Percentiles rank a stretch among this genome's conserved stretches.
Conservation (phyloP, 2,113 vertebrate species). For the Neodon shergylaensis region DNA sequence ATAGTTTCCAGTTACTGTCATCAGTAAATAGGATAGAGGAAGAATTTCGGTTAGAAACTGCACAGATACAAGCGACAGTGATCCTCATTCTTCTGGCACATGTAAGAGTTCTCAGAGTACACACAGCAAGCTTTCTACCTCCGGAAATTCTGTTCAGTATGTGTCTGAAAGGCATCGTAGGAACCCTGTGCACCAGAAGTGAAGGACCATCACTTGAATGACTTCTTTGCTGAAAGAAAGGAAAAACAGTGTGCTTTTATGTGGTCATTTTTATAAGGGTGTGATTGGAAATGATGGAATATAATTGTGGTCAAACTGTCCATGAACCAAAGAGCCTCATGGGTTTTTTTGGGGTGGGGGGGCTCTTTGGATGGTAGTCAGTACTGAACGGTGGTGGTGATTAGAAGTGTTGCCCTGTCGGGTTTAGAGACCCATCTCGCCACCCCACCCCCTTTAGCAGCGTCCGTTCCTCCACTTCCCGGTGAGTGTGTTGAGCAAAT, state of each 20-base stretch:
- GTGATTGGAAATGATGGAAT: background rate
- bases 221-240: slow-evolving; percentile 2
- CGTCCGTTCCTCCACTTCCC: background rate
- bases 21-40: background rate
- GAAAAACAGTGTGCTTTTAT: background rate
- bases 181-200: background rate
- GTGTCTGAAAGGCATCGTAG: background rate
- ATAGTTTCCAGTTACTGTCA: background rate
- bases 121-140: background rate
- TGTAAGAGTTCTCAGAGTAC: slow-evolving; percentile 16
- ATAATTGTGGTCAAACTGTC: background rate
- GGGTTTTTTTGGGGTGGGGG: background rate
- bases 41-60: background rate
- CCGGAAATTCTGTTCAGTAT: background rate
- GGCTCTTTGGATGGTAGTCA: too few relatives aligned
- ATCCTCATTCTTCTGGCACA: background rate
- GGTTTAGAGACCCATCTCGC: background rate
- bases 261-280: background rate
- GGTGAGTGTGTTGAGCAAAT: background rate
- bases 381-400: background rate
- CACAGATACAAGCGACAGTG: background rate
- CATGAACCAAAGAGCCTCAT: background rate
- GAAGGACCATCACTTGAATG: background rate
- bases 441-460: background rate
- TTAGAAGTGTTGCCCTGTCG: background rate